Evolutionary conservation across 2,888 invertebrate species (phyloP).

Genomic region (Drosophila diplacantha): DNA sequence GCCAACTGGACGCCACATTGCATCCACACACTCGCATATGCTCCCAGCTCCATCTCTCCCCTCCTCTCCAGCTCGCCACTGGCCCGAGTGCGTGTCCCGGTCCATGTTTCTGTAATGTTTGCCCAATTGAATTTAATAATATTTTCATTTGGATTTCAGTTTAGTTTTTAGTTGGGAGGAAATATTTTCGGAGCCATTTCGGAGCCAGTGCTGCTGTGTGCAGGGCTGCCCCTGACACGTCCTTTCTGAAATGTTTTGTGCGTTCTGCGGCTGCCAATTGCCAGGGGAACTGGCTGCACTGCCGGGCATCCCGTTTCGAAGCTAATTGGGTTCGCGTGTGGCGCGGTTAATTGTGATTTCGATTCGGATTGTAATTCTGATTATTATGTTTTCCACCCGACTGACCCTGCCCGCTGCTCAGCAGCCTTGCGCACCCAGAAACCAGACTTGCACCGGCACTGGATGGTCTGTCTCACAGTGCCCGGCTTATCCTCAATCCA

Average conservation of each 20-base stretch:
- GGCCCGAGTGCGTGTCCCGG: slow-evolving; percentile 43
- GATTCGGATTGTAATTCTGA: slow-evolving; percentile 12
- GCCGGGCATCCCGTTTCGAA: slow-evolving; percentile 4
- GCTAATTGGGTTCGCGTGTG: slow-evolving; percentile 40
- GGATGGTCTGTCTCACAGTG: slow-evolving; percentile 1
- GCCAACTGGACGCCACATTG: slow-evolving; percentile 72
- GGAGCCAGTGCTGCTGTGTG: slow-evolving; percentile 18
- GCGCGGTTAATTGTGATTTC: slow-evolving; percentile 41
- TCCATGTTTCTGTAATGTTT: slow-evolving; percentile 69
- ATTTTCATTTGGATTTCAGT: slow-evolving; percentile 74
- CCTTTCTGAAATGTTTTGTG: slow-evolving; percentile 57
- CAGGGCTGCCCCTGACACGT: slow-evolving; percentile 28
- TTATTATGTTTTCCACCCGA: slow-evolving; percentile 20
- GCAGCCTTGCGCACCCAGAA: too few species aligned
- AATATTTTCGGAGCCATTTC: slow-evolving; percentile 60
- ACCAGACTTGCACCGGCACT: not conserved
- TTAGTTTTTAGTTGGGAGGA: slow-evolving; percentile 58
- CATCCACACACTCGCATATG: slow-evolving; percentile 61
- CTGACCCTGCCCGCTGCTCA: not conserved
- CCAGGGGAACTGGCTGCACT: slow-evolving; percentile 44
- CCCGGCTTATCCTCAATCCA: slow-evolving; percentile 24
- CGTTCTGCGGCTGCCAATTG: slow-evolving; percentile 60
- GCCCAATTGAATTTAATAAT: slow-evolving; percentile 75
- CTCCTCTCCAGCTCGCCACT: not conserved
- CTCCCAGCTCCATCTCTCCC: not conserved